Evolutionary conservation across 2,888 invertebrate genomes (phyloP).

Genomic region (Aricia artaxerxes): DNA sequence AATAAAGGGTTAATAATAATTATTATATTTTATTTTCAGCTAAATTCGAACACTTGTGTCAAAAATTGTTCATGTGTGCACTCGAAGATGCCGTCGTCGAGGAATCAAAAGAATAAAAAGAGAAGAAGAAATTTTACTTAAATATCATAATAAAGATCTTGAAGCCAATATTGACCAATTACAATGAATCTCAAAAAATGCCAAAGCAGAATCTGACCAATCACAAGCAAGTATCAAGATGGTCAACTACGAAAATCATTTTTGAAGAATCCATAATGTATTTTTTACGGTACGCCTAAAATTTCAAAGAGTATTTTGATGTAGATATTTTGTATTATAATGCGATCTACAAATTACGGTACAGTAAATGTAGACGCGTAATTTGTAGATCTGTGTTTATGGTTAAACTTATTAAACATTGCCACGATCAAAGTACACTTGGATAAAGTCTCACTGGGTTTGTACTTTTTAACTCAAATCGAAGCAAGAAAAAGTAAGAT

Average conservation of each 20-base stretch:
- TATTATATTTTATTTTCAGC: slow-evolving; percentile 66
- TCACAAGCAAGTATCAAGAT: neutral
- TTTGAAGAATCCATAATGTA: neutral
- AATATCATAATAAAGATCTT: neutral
- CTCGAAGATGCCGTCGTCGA: slow-evolving; percentile 85
- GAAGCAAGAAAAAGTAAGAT: neutral
- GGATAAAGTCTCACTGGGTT: neutral
- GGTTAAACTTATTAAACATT: neutral
- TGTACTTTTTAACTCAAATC: neutral
- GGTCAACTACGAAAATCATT: neutral
- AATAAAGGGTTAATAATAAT: neutral
- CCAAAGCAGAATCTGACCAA: slow-evolving; percentile 7
- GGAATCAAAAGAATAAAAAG: slow-evolving; percentile 47
- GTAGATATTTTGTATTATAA: slow-evolving; percentile 1
- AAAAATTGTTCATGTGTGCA: slow-evolving; percentile 88
- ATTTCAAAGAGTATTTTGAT: slow-evolving; percentile 1
- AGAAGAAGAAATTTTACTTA: neutral
- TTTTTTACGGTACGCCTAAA: neutral
- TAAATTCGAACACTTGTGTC: slow-evolving; percentile 81
- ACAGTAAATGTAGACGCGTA: no score
- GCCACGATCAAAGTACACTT: neutral
- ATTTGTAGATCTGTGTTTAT: no score
- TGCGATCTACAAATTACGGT: neutral
- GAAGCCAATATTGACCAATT: neutral
- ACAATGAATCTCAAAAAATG: slow-evolving; percentile 17